Percentiles rank a stretch among this genome's conserved stretches.
phyloP scores from a whole-genome alignment of 2,113 vertebrate species.

The Halcyon malimbica region DNA sequence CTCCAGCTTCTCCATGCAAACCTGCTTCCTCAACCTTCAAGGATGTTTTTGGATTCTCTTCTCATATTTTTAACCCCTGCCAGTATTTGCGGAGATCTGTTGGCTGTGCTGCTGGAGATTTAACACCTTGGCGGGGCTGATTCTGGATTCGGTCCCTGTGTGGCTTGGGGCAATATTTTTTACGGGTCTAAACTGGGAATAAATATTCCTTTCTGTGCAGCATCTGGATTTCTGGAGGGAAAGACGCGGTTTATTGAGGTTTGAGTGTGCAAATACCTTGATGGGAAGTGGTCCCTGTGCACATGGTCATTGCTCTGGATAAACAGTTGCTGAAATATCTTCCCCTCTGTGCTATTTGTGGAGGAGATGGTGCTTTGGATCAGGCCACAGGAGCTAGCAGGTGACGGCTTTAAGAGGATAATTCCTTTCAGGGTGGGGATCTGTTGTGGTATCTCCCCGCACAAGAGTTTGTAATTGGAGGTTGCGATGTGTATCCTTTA shows the following conservation, averaged over 20 bases:
- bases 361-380: neutral
- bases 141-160: neutral
- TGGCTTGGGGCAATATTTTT: neutral
- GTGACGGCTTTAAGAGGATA: neutral
- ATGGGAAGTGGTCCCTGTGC: neutral
- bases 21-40: neutral
- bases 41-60: neutral
- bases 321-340: neutral
- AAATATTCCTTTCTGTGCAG: neutral
- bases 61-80: neutral
- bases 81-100: neutral
- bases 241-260: neutral
- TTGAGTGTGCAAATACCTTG: no score
- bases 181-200: neutral
- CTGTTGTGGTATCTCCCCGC: neutral
- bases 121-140: neutral
- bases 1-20: neutral
- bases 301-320: neutral
- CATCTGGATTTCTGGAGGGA: neutral
- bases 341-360: neutral
- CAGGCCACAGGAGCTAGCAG: neutral
- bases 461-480: neutral
- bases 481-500: neutral
- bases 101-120: neutral
- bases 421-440: neutral